Evolutionary conservation across 2,797 vertebrate genomes (phyloP).

Genomic region (Molossus molossus): DNA sequence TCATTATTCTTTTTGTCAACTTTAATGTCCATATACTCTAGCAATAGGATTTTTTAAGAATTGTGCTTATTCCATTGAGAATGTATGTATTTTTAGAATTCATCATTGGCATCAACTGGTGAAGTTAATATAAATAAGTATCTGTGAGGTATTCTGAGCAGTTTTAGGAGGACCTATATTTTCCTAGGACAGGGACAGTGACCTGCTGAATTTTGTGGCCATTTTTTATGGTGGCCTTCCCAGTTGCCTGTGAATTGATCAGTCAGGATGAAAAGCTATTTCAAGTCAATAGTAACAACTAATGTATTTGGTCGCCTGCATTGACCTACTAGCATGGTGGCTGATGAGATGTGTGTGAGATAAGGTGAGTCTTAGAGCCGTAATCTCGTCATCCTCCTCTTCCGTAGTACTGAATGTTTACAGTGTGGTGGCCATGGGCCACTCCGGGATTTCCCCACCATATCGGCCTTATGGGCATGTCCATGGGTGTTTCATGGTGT

Average conservation of each 20-base stretch:
- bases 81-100: not conserved
- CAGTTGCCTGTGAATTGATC: not conserved
- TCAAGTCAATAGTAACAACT: not conserved
- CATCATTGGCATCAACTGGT: not conserved
- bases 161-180: not conserved
- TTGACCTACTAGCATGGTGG: not conserved
- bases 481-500: not conserved
- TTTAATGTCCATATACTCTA: not conserved
- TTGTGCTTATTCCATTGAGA: constrained; percentile 30
- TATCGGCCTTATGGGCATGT: accelerated
- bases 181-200: not conserved
- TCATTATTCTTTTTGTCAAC: not conserved
- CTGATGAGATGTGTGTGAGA: not conserved
- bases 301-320: not conserved
- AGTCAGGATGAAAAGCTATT: constrained; percentile 36
- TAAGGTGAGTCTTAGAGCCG: not conserved
- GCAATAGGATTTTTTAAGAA: not conserved
- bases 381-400: not conserved
- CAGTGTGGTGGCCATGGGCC: accelerated
- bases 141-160: not conserved
- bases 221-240: not conserved
- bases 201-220: not conserved
- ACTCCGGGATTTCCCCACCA: not conserved
- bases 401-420: not conserved
- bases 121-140: not conserved